Percentiles rank a stretch among this genome's conserved stretches.
phyloP scores from a whole-genome alignment of 2,888 invertebrate genomes.

The Drosophila pseudotalamancana region DNA sequence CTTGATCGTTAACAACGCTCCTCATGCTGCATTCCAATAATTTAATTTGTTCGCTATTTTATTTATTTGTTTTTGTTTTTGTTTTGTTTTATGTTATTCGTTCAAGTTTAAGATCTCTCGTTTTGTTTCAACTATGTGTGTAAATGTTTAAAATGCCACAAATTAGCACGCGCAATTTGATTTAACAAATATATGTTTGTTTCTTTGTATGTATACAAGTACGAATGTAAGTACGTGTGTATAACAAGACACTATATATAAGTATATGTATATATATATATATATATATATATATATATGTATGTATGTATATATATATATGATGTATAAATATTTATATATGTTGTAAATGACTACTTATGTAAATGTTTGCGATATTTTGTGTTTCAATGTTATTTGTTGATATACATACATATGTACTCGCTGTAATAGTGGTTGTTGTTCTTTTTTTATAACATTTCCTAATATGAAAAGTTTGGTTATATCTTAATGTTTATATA shows the following conservation, averaged over 20 bases:
- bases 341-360: background rate
- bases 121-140: slow-evolving; percentile 34
- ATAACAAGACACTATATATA: slow-evolving; percentile 44
- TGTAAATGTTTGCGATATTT: slow-evolving; percentile 10
- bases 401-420: slow-evolving; percentile 32
- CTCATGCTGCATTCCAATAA: slow-evolving; percentile 30
- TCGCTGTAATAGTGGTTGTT: slow-evolving; percentile 1
- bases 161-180: slow-evolving; percentile 38
- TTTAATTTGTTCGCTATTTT: slow-evolving; percentile 3
- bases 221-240: slow-evolving; percentile 24
- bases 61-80: background rate
- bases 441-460: slow-evolving; percentile 13
- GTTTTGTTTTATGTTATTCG: background rate
- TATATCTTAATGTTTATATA: slow-evolving; percentile 8
- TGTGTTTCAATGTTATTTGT: slow-evolving; percentile 22
- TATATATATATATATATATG: too few species aligned
- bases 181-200: slow-evolving; percentile 34
- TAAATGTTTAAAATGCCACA: slow-evolving; percentile 54
- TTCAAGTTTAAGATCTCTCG: slow-evolving; percentile 3
- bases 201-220: slow-evolving; percentile 12
- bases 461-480: slow-evolving; percentile 15
- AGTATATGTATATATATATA: slow-evolving; percentile 13
- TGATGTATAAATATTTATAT: slow-evolving; percentile 16
- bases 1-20: slow-evolving; percentile 57
- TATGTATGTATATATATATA: slow-evolving; percentile 39